Evolutionary conservation across 2,113 vertebrate species (phyloP).

Genomic region (Onychostoma macrolepis): DNA sequence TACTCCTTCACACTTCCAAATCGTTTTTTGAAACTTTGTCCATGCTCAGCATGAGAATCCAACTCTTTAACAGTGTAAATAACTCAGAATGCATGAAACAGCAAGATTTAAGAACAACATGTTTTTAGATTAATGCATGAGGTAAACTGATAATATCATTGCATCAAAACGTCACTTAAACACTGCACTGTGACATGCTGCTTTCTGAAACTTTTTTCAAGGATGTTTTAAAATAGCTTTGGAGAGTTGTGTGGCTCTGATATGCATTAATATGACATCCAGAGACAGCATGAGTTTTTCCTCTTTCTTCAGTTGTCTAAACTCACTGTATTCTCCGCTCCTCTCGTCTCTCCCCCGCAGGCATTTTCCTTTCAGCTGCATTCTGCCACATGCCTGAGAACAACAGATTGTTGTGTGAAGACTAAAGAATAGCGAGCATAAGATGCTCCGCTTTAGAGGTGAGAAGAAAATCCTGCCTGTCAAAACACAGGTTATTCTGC

Average conservation of each 20-base stretch:
- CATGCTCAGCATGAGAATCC: too few species aligned
- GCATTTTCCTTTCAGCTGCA: constrained; percentile 40
- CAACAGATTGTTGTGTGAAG: constrained; percentile 49
- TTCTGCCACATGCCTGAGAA: constrained; percentile 43
- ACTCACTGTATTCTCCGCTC: constrained; percentile 4
- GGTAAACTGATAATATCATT: not conserved
- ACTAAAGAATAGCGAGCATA: constrained; percentile 38
- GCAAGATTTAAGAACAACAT: not conserved
- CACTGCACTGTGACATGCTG: not conserved
- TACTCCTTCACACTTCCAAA: too few species aligned
- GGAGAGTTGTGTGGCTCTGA: constrained; percentile 1
- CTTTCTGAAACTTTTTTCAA: not conserved
- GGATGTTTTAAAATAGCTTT: constrained; percentile 12
- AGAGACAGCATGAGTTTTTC: constrained; percentile 10
- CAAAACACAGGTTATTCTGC: constrained; percentile 52
- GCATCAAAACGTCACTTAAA: not conserved
- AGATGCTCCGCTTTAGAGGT: constrained; percentile 40
- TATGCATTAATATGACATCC: constrained; percentile 2
- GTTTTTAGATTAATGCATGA: not conserved
- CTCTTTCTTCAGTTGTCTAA: not conserved
- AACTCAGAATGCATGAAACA: too few species aligned
- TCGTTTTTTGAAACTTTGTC: too few species aligned
- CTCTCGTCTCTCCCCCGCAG: not conserved
- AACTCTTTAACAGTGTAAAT: too few species aligned
- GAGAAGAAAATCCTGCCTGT: constrained; percentile 52